phyloP scores from a whole-genome alignment of 2,888 invertebrate genomes.

The Hirtodrosophila confusa region DNA sequence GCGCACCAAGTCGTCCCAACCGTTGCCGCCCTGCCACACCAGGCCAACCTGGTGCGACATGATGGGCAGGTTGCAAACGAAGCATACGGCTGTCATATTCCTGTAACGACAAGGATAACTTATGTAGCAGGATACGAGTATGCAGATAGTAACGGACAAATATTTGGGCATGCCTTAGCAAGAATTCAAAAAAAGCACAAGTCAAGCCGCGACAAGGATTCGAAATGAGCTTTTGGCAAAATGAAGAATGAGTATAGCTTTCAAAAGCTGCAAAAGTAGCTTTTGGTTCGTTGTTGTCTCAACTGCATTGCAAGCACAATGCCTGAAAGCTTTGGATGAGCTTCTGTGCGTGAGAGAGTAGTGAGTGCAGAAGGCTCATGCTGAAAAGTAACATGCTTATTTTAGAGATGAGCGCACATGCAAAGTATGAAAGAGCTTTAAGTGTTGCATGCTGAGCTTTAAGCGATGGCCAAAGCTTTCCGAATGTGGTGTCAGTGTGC shows the following conservation, averaged over 20 bases:
- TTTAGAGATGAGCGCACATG: slow-evolving; percentile 29
- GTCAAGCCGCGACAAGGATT: no score
- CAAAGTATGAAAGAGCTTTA: slow-evolving; percentile 21
- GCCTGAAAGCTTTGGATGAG: slow-evolving; percentile 4
- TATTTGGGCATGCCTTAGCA: no score
- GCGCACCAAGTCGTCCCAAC: slow-evolving; percentile 96
- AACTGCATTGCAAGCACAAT: not conserved
- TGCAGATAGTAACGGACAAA: no score
- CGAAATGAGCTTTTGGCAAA: no score
- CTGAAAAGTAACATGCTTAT: slow-evolving; percentile 5
- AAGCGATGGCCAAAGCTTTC: slow-evolving; percentile 4
- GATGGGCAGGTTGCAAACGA: slow-evolving; percentile 97
- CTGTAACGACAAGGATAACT: slow-evolving; percentile 85
- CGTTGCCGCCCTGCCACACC: slow-evolving; percentile 97
- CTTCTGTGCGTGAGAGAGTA: not conserved
- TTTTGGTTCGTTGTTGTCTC: no score
- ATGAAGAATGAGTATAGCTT: no score
- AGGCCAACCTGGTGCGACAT: slow-evolving; percentile 96
- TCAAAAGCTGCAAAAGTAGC: no score
- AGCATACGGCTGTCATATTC: slow-evolving; percentile 97
- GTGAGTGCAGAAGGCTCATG: slow-evolving; percentile 11
- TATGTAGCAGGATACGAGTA: slow-evolving; percentile 13
- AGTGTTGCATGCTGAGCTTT: slow-evolving; percentile 20
- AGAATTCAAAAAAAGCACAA: no score
- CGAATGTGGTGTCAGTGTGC: slow-evolving; percentile 4